These are phyloP conservation scores for Acomys russatus DNA, from an alignment of 2,797 vertebrate species.

Conservation along the genomic window DNA sequence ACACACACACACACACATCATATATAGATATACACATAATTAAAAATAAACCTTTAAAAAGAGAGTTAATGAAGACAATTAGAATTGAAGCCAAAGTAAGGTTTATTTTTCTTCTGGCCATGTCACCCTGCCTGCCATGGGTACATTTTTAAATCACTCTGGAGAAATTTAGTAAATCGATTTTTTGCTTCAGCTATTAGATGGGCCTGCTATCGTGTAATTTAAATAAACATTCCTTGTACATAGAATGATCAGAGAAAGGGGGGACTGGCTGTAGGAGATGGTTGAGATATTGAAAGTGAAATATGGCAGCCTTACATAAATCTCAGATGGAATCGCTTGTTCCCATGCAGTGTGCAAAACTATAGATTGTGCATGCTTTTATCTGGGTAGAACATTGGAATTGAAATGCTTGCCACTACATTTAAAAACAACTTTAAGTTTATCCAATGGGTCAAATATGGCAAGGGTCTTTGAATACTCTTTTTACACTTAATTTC, in stretches of 20 bases:
- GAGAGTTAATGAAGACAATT: neutral
- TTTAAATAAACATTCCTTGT: neutral
- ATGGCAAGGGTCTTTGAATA: neutral
- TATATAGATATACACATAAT: neutral
- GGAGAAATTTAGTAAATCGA: neutral
- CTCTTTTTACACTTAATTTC: constrained; percentile 43
- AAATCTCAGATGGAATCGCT: neutral
- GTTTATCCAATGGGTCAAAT: neutral
- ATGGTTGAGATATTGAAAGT: neutral
- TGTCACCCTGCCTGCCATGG: neutral
- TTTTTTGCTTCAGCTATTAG: neutral
- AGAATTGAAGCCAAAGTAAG: neutral
- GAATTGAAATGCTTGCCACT: constrained; percentile 46
- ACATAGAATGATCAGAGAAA: neutral
- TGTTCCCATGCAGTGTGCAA: neutral
- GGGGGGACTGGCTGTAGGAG: neutral
- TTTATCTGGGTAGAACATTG: neutral
- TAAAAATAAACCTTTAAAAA: neutral
- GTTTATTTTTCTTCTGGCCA: neutral
- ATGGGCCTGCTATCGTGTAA: neutral
- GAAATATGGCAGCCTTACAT: neutral
- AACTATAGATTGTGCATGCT: neutral
- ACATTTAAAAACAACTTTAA: constrained; percentile 27
- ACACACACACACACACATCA: no score
- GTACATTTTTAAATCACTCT: neutral